These are phyloP conservation scores for Pangasius sanitwongsei DNA, from an alignment of 2,797 vertebrate species.

Conservation along the genomic window DNA sequence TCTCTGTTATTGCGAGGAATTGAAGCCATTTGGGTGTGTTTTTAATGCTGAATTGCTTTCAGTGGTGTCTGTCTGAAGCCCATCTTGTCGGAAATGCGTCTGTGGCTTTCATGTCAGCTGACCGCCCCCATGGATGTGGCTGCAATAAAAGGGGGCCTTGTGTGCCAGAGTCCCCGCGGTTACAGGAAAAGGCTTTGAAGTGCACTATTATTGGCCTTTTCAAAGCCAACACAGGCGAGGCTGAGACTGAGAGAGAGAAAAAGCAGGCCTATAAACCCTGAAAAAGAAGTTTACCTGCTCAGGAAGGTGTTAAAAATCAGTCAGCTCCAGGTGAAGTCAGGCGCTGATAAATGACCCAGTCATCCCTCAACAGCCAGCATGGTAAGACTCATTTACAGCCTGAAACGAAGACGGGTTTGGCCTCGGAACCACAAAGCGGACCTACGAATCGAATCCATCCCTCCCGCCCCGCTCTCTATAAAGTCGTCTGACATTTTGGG, in stretches of 20 bases:
- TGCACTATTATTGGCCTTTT: conserved; percentile 75
- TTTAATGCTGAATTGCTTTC: conserved; percentile 34
- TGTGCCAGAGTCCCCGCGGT: conserved; percentile 69
- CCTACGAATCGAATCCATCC: no score
- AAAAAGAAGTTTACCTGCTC: conserved; percentile 26
- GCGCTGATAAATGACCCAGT: background rate
- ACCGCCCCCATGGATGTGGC: conserved; percentile 52
- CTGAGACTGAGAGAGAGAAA: conserved; percentile 67
- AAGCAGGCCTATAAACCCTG: conserved; percentile 60
- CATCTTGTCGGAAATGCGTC: conserved; percentile 49
- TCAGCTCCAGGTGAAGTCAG: background rate
- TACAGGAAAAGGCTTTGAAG: conserved; percentile 77
- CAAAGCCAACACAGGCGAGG: conserved; percentile 70
- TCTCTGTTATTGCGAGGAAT: conserved; percentile 6
- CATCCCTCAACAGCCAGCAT: background rate
- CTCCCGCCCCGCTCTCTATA: background rate
- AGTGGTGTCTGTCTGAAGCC: conserved; percentile 38
- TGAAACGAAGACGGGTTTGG: background rate
- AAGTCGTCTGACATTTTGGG: conserved; percentile 38
- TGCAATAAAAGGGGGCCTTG: conserved; percentile 66
- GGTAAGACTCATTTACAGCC: background rate
- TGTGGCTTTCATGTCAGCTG: conserved; percentile 52
- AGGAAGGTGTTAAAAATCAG: background rate
- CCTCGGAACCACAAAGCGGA: background rate
- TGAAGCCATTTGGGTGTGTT: conserved; percentile 7